Conservation (phyloP, 2,113 vertebrate species). For the Poeciliopsis turrubarensis region DNA sequence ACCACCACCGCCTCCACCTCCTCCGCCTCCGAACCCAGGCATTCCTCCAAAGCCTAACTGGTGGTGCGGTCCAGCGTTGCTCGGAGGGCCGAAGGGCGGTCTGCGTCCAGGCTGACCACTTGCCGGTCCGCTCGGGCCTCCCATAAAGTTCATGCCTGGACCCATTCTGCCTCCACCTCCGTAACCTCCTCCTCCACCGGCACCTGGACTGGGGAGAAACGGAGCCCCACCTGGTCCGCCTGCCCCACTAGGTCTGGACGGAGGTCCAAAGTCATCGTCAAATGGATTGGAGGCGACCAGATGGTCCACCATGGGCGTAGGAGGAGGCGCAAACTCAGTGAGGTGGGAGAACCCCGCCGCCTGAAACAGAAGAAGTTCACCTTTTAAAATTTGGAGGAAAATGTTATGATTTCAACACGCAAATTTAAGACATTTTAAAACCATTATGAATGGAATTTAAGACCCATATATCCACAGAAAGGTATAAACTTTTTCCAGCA, state of each 20-base stretch:
- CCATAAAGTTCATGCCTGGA: slow-evolving; percentile 80
- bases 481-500: no score
- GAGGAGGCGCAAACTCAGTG: slow-evolving; percentile 96
- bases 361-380: slow-evolving; percentile 66
- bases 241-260: slow-evolving; percentile 84
- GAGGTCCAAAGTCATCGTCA: slow-evolving; percentile 94
- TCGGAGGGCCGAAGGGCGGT: slow-evolving; percentile 83
- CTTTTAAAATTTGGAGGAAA: neutral
- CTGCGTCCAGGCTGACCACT: slow-evolving; percentile 79
- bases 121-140: slow-evolving; percentile 76
- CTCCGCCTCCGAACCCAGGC: slow-evolving; percentile 81
- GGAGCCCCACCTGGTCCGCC: slow-evolving; percentile 76
- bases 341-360: slow-evolving; percentile 94
- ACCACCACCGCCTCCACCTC: slow-evolving; percentile 69
- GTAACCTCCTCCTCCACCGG: slow-evolving; percentile 76
- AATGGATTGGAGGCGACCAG: slow-evolving; percentile 97
- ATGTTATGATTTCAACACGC: no score
- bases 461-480: no score
- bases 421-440: no score
- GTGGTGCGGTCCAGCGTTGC: slow-evolving; percentile 83
- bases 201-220: slow-evolving; percentile 88
- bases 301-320: slow-evolving; percentile 97
- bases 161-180: slow-evolving; percentile 79
- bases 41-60: slow-evolving; percentile 89
- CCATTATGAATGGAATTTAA: no score